Evolutionary conservation across 2,797 vertebrate species (phyloP).

Genomic region (Linurgus olivaceus): DNA sequence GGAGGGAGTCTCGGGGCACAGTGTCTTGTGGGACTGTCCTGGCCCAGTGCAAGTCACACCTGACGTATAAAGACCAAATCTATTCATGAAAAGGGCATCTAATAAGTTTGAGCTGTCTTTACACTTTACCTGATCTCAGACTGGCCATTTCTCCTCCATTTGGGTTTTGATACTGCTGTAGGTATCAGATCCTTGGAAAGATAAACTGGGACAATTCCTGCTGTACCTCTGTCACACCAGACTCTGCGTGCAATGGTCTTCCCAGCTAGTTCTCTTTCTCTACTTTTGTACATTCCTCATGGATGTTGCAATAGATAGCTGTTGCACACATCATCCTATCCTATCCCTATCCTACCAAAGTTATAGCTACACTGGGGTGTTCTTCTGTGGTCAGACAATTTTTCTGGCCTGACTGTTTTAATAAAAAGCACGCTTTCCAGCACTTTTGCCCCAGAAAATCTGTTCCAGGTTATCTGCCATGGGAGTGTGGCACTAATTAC

Average conservation of each 20-base stretch:
- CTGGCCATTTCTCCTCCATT: neutral
- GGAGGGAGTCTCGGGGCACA: fast-evolving
- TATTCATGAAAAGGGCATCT: neutral
- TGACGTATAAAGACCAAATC: neutral
- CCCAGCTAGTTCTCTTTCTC: neutral
- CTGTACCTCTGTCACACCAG: neutral
- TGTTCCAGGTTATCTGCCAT: neutral
- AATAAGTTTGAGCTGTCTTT: neutral
- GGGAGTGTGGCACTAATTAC: neutral
- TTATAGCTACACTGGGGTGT: neutral
- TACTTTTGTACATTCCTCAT: neutral
- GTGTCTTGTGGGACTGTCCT: neutral
- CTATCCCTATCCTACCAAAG: neutral
- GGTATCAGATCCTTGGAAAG: neutral
- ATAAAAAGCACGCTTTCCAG: neutral
- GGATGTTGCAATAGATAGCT: neutral
- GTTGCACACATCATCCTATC: neutral
- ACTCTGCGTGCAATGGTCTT: neutral
- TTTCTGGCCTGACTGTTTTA: neutral
- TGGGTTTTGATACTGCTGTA: neutral
- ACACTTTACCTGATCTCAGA: neutral
- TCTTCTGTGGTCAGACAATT: neutral
- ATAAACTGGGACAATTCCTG: neutral
- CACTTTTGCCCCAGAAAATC: neutral
- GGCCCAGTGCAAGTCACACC: neutral